Base-by-base conservation (phyloP, 2,888 invertebrate species). In the Idaea dimidiata region DNA sequence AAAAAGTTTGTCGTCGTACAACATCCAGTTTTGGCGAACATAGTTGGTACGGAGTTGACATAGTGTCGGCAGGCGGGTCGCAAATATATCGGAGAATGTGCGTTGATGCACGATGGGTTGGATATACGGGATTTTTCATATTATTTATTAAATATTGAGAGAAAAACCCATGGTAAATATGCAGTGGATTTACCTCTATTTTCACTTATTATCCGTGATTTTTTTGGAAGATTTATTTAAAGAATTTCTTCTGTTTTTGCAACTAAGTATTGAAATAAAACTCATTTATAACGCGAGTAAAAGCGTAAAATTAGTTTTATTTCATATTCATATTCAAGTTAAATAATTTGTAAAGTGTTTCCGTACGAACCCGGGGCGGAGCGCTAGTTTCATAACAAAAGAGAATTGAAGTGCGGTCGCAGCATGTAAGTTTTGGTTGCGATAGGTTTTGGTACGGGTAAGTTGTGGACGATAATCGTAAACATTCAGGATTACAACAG, bases 381-480 rank as follows among this genome's bases (percentile, higher is more conserved):
- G 0, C 8, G 43, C 43, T 8, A 43, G 43, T 43, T 43, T 43
- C 14, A 14, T 43, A 43, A 43, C 10, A 43, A 6, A 43, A 43
- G 3, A 43, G 43, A 43, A 43, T 10, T 43, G 10, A 43, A 14
- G 43, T 43, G 14, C 14, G 8, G 3, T 14, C 43, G 10, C 10
- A 43, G 43, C 43, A 43, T 43, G 43, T 43, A 43, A 43, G 43
- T 43, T 43, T 43, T 2, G 14, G 43, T 43, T 43, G 14, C 43
- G 43, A 43, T 43, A 43, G 43, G 43, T 24, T 5, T 24, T 3
- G 3, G 3, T 24, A 24, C 5, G 24, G 24, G 24, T 43, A 43
- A 43, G 43, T 43, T 43, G 31, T 56, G 58, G 31, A 69, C 73
- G 72, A 80, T 79, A 75, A 80, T 74, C 76, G 72, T 80, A 80